These are phyloP conservation scores for Bombus superbus DNA, from an alignment of 1,140 invertebrate genomes.

Conservation along the genomic window DNA sequence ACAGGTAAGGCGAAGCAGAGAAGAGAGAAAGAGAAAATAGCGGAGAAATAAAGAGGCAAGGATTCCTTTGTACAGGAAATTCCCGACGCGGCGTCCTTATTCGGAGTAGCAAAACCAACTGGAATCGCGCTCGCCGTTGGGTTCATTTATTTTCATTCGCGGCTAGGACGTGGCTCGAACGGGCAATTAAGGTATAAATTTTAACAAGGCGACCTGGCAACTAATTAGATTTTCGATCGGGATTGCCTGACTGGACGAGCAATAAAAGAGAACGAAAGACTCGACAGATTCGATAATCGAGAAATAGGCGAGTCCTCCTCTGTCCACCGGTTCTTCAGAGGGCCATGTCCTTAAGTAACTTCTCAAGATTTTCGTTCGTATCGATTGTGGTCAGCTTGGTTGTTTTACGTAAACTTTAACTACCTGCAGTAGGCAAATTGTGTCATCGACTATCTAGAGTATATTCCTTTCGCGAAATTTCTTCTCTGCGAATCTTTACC, in stretches of 20 bases:
- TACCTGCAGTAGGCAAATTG: too few relatives aligned
- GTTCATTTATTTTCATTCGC: conserved; percentile 51
- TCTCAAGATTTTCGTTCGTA: neutral
- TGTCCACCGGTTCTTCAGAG: neutral
- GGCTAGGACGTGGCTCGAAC: neutral
- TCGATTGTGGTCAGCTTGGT: too few relatives aligned
- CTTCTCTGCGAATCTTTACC: too few relatives aligned
- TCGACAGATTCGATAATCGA: neutral
- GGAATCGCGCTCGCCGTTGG: conserved; percentile 24
- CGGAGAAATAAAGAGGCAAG: neutral
- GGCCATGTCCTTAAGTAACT: neutral
- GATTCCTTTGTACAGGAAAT: conserved; percentile 48
- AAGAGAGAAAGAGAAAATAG: neutral
- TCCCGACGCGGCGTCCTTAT: conserved; percentile 29
- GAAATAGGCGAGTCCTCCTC: neutral
- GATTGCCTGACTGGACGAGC: neutral
- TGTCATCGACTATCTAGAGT: too few relatives aligned
- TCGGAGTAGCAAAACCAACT: conserved; percentile 23
- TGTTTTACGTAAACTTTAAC: too few relatives aligned
- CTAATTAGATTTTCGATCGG: conserved; percentile 38
- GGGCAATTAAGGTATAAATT: conserved; percentile 58
- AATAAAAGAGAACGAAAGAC: neutral
- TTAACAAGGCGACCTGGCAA: conserved; percentile 27
- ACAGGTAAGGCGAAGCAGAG: conserved; percentile 30
- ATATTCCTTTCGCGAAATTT: too few relatives aligned